Base-by-base conservation (phyloP, 2,797 vertebrate genomes). In the Halcyon leucocephala region DNA sequence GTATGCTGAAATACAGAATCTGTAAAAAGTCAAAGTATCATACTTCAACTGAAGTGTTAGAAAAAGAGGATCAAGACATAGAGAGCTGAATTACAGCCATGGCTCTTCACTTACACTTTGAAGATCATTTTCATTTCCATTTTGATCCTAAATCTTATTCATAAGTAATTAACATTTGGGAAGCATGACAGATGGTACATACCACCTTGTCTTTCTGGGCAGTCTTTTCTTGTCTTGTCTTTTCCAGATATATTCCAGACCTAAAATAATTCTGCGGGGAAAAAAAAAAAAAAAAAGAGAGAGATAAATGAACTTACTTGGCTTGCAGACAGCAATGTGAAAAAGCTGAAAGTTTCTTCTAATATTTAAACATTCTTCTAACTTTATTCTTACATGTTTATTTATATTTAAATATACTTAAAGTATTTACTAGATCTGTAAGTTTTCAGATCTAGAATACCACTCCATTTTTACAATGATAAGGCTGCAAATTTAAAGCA, bases 111-210 rank as follows among this genome's bases (percentile, higher is more conserved):
- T 76, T 88, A 78, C 84, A 82, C 80, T 95, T 93, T 95, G 87
- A 96, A 96, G 94, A 95, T 95, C 17, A 91, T 94, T 92, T 96
- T 87, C 82, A 93, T 94, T 96, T 92, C 93, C 78, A 89, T 94
- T 90, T 93, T 84, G 91, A 95, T 95, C 80, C 88, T 88, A 79
- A 86, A 81, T 88, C 87, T 93, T 83, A 82, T 48, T 95, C 70
- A 82, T 66, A 93, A 94, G 92, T 89, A 94, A 97, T 96, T 96
- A 97, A 95, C 93, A 94, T 97, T 94, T 95, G 82, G 74, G 77
- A 55, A 89, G 91, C 19, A 26, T 93, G 91, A 86, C 91, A 96
- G 95, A 96, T 96, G 95, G 86, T 46, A 79, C 42, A 28, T 76
- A 82, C 95, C 81, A 96, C 94, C 94, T 95, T 95, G 93, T 89